Evolutionary conservation across 1,140 invertebrate genomes (phyloP), one percentile per base, ranked within the genome.

Genomic region (Phocides pigmalion): DNA sequence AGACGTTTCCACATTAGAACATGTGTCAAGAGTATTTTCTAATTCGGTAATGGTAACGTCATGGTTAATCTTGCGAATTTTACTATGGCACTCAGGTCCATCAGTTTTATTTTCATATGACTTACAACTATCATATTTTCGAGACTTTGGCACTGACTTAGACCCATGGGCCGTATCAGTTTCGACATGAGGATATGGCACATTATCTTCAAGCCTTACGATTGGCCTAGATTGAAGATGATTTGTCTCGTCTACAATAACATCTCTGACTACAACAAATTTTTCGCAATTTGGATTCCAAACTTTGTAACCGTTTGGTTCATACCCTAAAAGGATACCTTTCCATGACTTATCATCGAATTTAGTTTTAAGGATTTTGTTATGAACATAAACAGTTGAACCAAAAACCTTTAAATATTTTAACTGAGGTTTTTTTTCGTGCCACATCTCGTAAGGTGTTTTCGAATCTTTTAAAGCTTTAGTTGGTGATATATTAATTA

Each of bases 381-480:
- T 79, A 71, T 87, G 81, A 12, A 85, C 77, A 70, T 85, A 86
- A 28, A 80, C 81, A n/a, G 80, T 90, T 12, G 74, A 89, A 47
- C 91, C 89, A 84, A 93, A 93, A 37, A 90, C 74, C 74, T 81
- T 88, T 53, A 93, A 76, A 79, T 93, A 79, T 65, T 81, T 80
- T 44, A 93, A 44, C 56, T 84, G 41, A 17, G 90, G 87, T 64
- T 91, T 93, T 66, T 71, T 83, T 66, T 75, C 64, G 73, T 87
- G 82, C 90, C 92, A 93, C 67, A 88, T 44, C 76, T 93, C 89
- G 72, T 81, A 89, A 64, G 91, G 87, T 65, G 89, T 93, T 72
- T 82, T 81, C 17, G 64, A 70, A 41, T 46, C 16, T 64, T 73
- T 72, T 14, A 90, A 61, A 56, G 82, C 81, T 72, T 74, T 86